These are phyloP conservation scores for Keiferia lycopersicella DNA, from an alignment of 2,888 invertebrate genomes.

Conservation along the genomic window DNA sequence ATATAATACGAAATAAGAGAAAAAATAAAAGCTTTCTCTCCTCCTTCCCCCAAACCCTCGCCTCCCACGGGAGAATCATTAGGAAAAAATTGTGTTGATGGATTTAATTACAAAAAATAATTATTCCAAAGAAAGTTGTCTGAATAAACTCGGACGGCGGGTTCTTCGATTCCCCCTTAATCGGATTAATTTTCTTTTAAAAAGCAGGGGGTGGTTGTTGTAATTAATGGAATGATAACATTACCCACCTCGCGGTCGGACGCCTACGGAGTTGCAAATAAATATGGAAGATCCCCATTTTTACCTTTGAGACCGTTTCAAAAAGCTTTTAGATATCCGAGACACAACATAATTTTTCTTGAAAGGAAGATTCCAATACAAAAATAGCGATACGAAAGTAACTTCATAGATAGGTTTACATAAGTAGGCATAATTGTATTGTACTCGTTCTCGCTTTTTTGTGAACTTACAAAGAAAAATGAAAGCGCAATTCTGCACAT, in stretches of 20 bases:
- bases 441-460: too few relatives aligned
- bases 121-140: conserved; percentile 79
- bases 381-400: not conserved
- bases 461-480: too few relatives aligned
- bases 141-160: conserved; percentile 79
- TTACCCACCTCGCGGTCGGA: conserved; percentile 74
- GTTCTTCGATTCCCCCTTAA: conserved; percentile 80
- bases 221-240: conserved; percentile 82
- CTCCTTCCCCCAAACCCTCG: conserved; percentile 46
- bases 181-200: conserved; percentile 82
- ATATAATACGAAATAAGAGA: conserved; percentile 55
- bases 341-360: conserved; percentile 11
- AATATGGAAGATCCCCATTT: conserved; percentile 14
- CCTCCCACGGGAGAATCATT: conserved; percentile 78
- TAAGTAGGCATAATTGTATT: too few relatives aligned
- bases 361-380: not conserved
- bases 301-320: conserved; percentile 11
- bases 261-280: conserved; percentile 44
- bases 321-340: conserved; percentile 1
- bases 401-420: too few relatives aligned
- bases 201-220: conserved; percentile 77
- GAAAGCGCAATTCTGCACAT: too few relatives aligned
- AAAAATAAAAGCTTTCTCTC: conserved; percentile 56
- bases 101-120: conserved; percentile 82
- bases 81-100: conserved; percentile 82